These are phyloP conservation scores for Buceros bicornis DNA, from an alignment of 2,797 vertebrate species.

Conservation along the genomic window DNA sequence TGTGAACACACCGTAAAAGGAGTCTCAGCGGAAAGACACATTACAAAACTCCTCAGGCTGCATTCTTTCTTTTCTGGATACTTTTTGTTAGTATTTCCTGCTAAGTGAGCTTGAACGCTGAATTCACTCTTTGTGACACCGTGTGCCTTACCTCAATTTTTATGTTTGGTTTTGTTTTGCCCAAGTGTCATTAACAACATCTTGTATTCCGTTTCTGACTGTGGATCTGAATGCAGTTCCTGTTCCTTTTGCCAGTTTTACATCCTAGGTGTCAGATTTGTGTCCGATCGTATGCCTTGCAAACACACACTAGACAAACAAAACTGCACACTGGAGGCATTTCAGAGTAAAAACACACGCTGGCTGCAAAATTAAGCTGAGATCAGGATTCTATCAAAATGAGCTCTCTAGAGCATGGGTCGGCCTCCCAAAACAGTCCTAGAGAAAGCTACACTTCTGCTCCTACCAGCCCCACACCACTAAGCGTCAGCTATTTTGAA, in stretches of 20 bases:
- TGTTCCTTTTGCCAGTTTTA: neutral
- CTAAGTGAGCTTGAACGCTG: neutral
- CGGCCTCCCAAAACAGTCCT: neutral
- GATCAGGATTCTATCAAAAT: neutral
- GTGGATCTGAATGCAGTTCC: neutral
- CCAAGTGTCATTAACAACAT: neutral
- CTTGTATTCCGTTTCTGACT: neutral
- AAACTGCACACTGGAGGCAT: neutral
- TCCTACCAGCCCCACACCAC: neutral
- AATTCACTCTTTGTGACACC: neutral
- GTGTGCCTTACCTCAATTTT: neutral
- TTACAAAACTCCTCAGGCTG: neutral
- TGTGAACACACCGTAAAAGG: neutral
- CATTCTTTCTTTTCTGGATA: neutral
- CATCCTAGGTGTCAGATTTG: neutral
- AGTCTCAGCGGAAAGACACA: rapidly evolving
- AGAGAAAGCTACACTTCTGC: neutral
- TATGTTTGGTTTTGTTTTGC: neutral
- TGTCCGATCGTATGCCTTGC: neutral
- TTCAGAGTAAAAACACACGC: neutral
- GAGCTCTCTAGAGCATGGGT: neutral
- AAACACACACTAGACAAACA: neutral
- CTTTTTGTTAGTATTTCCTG: neutral
- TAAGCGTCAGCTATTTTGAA: neutral
- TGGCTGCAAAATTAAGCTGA: conserved; percentile 21